Evolutionary conservation across 2,888 invertebrate genomes (phyloP), one percentile per base, ranked within the genome.

Genomic region (Liodrosophila aerea): DNA sequence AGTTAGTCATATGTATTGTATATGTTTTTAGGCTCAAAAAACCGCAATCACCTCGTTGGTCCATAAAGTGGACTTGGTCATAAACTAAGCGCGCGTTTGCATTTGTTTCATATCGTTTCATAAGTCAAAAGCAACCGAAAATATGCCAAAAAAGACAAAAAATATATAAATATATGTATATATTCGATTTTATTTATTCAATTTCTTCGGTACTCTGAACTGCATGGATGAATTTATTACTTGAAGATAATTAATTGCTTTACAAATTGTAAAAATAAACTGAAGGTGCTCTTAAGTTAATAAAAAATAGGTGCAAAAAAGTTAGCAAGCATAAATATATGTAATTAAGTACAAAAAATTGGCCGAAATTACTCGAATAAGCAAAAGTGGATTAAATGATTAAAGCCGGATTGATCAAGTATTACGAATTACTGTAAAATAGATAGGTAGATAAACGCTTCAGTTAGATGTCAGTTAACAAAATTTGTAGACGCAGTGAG

Each of bases 51-150:
- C 89, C 90, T 89, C 89, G 81, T 89, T 88, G 87, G 90, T 88
- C 90, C 89, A 89, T 86, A 88, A 88, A 84, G 82, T 89, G 88
- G 89, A 90, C 89, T 89, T 89, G 87, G 88, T 89, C 82, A 89
- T 89, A 88, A 89, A 89, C 90, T 89, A 87, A 85, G 82, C 73
- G 68, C 76, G 62, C 64, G 72, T 80, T 70, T 66, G 66, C 71
- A 70, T 82, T 88, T 82, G 78, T 82, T 81, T 47, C 30, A 36
- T 50, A 85, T 72, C 78, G 53, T 64, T 80, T 77, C 82, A 80
- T 70, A 73, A 75, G 74, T 73, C 72, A 71, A 83, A 83, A 77
- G 74, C 74, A 81, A 81, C 76, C 76, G 66, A 80, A 80, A 80
- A 74, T 66, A 80, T 78, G 76, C 66, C 74, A 68, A 80, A 78